Conservation (phyloP, 23 tunicate species). For the Oikopleura dioica region DNA sequence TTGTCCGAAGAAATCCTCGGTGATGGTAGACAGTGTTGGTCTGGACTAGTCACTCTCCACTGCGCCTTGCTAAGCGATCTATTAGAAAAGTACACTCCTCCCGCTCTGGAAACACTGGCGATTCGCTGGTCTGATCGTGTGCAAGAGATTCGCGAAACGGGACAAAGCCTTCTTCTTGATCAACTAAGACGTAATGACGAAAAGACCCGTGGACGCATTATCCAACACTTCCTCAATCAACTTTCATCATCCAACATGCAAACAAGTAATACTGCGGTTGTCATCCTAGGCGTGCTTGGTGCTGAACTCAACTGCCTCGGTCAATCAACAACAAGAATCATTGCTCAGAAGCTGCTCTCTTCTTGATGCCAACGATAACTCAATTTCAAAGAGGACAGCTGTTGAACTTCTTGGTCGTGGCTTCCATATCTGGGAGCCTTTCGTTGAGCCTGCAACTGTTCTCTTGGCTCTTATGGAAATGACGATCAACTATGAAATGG, state of each 20-base stretch:
- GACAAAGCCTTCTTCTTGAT: conserved; percentile 69
- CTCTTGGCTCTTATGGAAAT: conserved; percentile 50
- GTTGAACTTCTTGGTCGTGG: conserved; percentile 70
- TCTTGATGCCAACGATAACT: too few relatives aligned
- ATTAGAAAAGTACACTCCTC: conserved; percentile 36
- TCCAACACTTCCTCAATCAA: conserved; percentile 16
- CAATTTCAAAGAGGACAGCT: too few relatives aligned
- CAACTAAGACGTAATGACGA: conserved; percentile 62
- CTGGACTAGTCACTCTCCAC: conserved; percentile 46
- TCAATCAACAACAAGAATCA: conserved; percentile 7
- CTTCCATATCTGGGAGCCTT: conserved; percentile 85
- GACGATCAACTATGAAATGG: conserved; percentile 20
- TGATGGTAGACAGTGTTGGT: conserved; percentile 65
- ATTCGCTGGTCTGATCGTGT: conserved; percentile 59
- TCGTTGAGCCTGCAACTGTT: conserved; percentile 66
- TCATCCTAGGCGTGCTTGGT: conserved; percentile 75
- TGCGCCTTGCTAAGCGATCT: conserved; percentile 44
- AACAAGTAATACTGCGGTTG: conserved; percentile 30
- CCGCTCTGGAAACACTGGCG: conserved; percentile 43
- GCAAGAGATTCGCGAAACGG: conserved; percentile 62
- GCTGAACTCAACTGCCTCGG: conserved; percentile 51
- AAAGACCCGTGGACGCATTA: conserved; percentile 31
- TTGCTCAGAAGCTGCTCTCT: conserved; percentile 8
- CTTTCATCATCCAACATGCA: neutral
- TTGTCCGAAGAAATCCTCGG: conserved; percentile 31